These are phyloP conservation scores for Phorcus lineatus DNA, from an alignment of 2,888 invertebrate species.

Conservation along the genomic window DNA sequence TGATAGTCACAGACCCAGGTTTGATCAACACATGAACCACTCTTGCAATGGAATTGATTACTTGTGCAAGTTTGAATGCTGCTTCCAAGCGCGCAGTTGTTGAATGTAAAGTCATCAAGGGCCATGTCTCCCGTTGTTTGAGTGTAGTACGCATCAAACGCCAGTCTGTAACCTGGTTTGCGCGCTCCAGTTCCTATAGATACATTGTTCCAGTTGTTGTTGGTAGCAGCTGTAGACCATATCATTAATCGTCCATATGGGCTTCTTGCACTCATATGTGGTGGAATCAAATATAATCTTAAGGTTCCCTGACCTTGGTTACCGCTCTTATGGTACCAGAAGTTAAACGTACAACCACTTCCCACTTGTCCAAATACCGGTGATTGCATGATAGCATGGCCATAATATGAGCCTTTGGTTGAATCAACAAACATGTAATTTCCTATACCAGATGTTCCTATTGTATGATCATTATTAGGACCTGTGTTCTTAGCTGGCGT, in stretches of 20 bases:
- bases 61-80: conserved; percentile 47
- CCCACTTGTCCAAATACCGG: conserved; percentile 57
- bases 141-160: conserved; percentile 60
- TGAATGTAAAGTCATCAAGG: conserved; percentile 69
- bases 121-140: conserved; percentile 57
- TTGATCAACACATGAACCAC: conserved; percentile 60
- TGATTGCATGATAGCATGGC: conserved; percentile 56
- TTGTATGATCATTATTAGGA: conserved; percentile 66
- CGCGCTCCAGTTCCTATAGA: conserved; percentile 58
- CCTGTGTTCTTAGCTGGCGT: conserved; percentile 57
- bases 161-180: conserved; percentile 57
- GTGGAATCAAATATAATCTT: conserved; percentile 53
- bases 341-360: conserved; percentile 57
- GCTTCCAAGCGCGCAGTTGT: conserved; percentile 49
- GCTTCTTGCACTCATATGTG: conserved; percentile 42
- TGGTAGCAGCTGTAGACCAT: conserved; percentile 57
- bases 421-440: conserved; percentile 68
- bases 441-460: conserved; percentile 51
- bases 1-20: conserved; percentile 65
- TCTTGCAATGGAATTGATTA: conserved; percentile 60
- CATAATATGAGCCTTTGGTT: conserved; percentile 52
- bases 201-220: conserved; percentile 62
- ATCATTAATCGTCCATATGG: conserved; percentile 44
- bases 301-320: conserved; percentile 43
- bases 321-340: conserved; percentile 58